These are phyloP conservation scores for Anarhynchus alexandrinus DNA, from an alignment of 2,113 vertebrate species.

Conservation along the genomic window DNA sequence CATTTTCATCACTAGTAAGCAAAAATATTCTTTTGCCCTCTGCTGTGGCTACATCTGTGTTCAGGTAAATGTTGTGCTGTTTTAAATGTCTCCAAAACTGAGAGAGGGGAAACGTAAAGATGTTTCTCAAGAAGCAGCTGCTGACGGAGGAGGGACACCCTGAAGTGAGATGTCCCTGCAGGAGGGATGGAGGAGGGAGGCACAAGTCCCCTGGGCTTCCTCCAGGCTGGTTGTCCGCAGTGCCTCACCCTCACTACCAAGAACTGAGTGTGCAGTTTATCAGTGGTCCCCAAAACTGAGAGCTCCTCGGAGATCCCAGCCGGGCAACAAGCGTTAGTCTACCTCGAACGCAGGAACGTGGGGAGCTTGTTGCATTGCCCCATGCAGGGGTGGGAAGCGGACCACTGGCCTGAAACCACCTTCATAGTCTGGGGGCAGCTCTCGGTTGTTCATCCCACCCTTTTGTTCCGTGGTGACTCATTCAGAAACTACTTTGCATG, in stretches of 20 bases:
- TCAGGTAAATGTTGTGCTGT: background rate
- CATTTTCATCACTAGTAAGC: background rate
- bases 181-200: background rate
- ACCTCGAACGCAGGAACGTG: rapidly evolving
- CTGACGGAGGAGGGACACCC: background rate
- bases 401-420: background rate
- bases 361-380: background rate
- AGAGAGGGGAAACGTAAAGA: background rate
- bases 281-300: rapidly evolving
- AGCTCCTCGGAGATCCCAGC: background rate
- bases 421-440: background rate
- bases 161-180: background rate
- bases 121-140: background rate
- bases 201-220: background rate
- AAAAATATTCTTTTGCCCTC: background rate
- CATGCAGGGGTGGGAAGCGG: rapidly evolving
- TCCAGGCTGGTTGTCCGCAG: background rate
- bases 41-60: background rate
- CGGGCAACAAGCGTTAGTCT: background rate
- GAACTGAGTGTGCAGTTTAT: background rate
- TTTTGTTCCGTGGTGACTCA: background rate
- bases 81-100: background rate
- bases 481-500: background rate
- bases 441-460: background rate
- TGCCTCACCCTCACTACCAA: rapidly evolving